Evolutionary conservation across 2,113 vertebrate species (phyloP).

Genomic region (Leuciscus idus): DNA sequence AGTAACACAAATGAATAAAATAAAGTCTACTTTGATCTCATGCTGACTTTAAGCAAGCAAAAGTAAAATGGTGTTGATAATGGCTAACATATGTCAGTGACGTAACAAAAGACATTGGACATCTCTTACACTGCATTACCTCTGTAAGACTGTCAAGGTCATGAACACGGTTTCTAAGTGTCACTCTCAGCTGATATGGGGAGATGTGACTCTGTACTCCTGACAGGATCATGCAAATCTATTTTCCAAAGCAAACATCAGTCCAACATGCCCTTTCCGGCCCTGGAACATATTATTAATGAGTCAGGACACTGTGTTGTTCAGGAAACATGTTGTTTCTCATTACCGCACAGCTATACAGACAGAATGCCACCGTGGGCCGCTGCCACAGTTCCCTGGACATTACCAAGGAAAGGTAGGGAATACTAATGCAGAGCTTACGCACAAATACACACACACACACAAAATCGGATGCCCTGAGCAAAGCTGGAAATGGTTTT

Average conservation of each 20-base stretch:
- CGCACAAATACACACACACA: constrained; percentile 21
- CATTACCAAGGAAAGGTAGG: constrained; percentile 37
- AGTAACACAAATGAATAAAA: not conserved
- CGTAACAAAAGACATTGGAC: not conserved
- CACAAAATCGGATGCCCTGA: constrained; percentile 7
- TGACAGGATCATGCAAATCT: not conserved
- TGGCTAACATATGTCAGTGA: not conserved
- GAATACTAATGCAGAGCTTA: constrained; percentile 49
- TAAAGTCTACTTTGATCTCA: not conserved
- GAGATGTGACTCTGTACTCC: not conserved
- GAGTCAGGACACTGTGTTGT: constrained; percentile 39
- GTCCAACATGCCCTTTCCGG: constrained; percentile 8
- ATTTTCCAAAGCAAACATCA: constrained; percentile 36
- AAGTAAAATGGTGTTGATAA: not conserved
- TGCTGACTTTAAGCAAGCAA: not conserved
- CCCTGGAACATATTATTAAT: constrained; percentile 52
- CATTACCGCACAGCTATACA: constrained; percentile 56
- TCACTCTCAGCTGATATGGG: constrained; percentile 31
- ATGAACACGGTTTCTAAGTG: constrained; percentile 28
- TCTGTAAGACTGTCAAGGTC: constrained; percentile 58
- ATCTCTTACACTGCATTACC: constrained; percentile 6
- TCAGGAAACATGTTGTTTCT: constrained; percentile 61
- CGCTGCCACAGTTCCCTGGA: constrained; percentile 46
- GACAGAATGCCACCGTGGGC: constrained; percentile 55
- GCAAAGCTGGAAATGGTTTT: constrained; percentile 28